Evolutionary conservation across 2,797 vertebrate species (phyloP), one percentile per base, ranked within the genome.

Genomic region (Sylvia borin): DNA sequence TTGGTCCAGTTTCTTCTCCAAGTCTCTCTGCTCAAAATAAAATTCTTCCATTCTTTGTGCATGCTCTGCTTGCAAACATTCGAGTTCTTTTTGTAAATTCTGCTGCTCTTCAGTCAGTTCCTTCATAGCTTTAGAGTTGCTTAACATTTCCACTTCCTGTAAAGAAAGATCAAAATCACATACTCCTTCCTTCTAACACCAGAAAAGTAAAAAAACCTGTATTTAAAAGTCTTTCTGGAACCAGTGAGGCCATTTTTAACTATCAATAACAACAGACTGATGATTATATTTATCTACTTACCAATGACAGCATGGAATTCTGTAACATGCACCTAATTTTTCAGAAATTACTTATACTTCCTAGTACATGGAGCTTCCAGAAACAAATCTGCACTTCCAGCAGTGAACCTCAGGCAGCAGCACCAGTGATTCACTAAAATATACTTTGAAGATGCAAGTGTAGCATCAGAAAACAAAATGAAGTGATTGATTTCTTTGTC

Each of bases 1-100:
- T 96, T 99, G 99, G 95, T 99, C 99, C 97, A 99, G 97, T 92
- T 99, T 98, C 91, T 98, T 98, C 98, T 99, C 99, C 96, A 99
- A 97, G 96, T 99, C 99, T 95, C 98, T 98, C 97, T 99, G 99
- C 87, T 99, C 99, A 97, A 99, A 98, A 94, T 98, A 98, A 93
- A 99, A 99, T 94, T 99, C 98, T 95, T 99, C 98, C 98, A 99
- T 99, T 97, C 98, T 98, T 94, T 99, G 98, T 76, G 98, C 98
- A 94, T 99, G 99, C 92, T 99, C 99, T 53, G 97, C 98, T 97
- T 99, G 99, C 96, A 99, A 98, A 58, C 98, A 99, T 97, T 99
- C 99, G 85, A 99, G 98, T 94, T 99, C 99, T 66, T 98, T 98
- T 96, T 99, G 99, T 55, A 99, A 98, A 97, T 99, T 99, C 88